phyloP scores from a whole-genome alignment of 2,113 vertebrate species.

The Talpa occidentalis region DNA sequence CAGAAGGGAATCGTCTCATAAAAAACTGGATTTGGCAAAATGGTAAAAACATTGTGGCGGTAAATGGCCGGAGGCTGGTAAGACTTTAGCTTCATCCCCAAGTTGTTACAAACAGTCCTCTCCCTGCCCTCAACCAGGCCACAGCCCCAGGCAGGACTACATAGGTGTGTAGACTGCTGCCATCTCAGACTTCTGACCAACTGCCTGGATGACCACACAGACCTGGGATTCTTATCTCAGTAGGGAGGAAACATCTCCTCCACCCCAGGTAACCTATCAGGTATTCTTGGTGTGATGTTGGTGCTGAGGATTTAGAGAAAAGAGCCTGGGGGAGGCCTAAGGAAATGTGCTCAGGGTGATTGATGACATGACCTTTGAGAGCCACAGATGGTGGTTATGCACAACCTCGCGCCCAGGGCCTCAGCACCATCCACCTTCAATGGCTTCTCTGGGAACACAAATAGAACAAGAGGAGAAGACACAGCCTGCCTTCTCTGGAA shows the following conservation, averaged over 20 bases:
- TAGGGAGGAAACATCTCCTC: background rate
- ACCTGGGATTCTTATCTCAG: background rate
- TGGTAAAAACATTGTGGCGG: background rate
- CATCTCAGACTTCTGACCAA: background rate
- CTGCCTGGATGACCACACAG: background rate
- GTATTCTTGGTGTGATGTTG: background rate
- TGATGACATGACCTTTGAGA: background rate
- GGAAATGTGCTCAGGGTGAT: background rate
- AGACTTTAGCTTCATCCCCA: background rate
- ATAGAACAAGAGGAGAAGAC: background rate
- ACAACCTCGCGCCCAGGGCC: accelerated
- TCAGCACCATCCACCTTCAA: no score
- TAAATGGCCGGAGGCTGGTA: background rate
- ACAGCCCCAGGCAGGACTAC: background rate
- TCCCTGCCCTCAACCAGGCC: background rate
- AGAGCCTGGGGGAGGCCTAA: background rate
- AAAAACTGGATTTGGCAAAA: background rate
- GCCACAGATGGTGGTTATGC: background rate
- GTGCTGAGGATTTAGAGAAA: background rate
- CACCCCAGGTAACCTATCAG: background rate
- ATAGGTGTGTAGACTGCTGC: background rate
- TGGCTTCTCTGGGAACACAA: background rate
- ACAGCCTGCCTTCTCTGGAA: background rate
- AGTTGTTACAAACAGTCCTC: background rate
- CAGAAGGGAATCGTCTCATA: background rate